Evolutionary conservation across 92 coral and sea anemone genomes (phyloP), one percentile per base, ranked within the genome.

Genomic region (Porites cylindrica): DNA sequence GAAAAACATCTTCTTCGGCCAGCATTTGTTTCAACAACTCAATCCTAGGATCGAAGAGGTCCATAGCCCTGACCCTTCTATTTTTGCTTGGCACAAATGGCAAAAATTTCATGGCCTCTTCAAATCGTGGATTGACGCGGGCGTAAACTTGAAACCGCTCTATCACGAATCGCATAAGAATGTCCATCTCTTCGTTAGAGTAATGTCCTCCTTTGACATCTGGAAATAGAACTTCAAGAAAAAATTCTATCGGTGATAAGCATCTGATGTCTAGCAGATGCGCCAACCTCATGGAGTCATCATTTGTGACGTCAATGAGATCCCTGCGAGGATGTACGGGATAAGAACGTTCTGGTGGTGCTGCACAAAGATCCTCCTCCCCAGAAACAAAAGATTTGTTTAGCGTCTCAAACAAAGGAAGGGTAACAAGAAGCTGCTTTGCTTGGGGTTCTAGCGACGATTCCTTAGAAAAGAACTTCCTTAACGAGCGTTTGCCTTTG

Each of bases 371-470:
- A 58, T 76, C 96, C 13, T 85, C 51, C 13, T 12, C 17, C 65
- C 75, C 32, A 0, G 98, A 71, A 29, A 90, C 96, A 75, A 91
- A 93, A 21, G 78, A 21, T 18, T 76, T 83, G 60, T 32, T 43
- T 4, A 70, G 58, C 10, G 94, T 94, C 78, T 92, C 94, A 75
- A 94, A 90, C 70, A 94, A 60, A 17, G 95, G 95, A 8, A 92
- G 74, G 18, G 77, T 19, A n/a, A 50, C 13, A 6, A 94, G 78
- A 52, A 89, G 80, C 17, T 79, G 61, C 62, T 54, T 73, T 67
- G 84, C 93, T 6, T 66, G 59, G 18, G 56, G 54, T 18, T 75
- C 63, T 0, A 84, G 72, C 76, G 70, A 38, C 1, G 87, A 47
- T 16, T 64, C 79, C 50, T 66, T 72, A 16, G 93, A 83, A 56